phyloP scores from a whole-genome alignment of 1,140 invertebrate species.

The Drosophila truncata region DNA sequence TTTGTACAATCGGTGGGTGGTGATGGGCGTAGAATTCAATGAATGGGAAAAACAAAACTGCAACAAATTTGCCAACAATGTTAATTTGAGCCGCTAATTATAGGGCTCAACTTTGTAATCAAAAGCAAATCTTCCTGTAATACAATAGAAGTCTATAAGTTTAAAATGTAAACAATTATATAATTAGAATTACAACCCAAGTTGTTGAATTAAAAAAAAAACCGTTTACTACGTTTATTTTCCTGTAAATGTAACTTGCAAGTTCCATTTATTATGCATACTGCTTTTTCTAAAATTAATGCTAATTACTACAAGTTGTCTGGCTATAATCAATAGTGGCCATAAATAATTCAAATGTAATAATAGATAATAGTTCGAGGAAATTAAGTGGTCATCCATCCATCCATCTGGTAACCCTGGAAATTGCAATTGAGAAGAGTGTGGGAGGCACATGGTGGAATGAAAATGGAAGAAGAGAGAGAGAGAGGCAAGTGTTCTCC shows the following conservation, averaged over 20 bases:
- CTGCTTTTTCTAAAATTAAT: background rate
- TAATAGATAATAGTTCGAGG: constrained; percentile 5
- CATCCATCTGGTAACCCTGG: constrained; percentile 43
- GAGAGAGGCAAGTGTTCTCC: constrained; percentile 42
- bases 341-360: constrained; percentile 2
- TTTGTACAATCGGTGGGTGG: constrained; percentile 32
- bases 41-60: constrained; percentile 42
- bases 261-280: background rate
- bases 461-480: background rate
- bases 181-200: too few relatives aligned
- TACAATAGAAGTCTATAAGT: background rate
- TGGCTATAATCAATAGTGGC: background rate
- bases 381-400: background rate
- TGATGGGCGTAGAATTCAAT: constrained; percentile 43
- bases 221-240: background rate
- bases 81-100: constrained; percentile 37
- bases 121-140: background rate
- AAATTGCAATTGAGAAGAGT: constrained; percentile 65
- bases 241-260: background rate
- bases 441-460: constrained; percentile 16
- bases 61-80: constrained; percentile 24
- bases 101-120: constrained; percentile 19
- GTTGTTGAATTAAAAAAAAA: too few relatives aligned
- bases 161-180: background rate
- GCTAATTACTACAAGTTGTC: background rate